These are phyloP conservation scores for Eilema depressum DNA, from an alignment of 2,888 invertebrate species.

Conservation along the genomic window DNA sequence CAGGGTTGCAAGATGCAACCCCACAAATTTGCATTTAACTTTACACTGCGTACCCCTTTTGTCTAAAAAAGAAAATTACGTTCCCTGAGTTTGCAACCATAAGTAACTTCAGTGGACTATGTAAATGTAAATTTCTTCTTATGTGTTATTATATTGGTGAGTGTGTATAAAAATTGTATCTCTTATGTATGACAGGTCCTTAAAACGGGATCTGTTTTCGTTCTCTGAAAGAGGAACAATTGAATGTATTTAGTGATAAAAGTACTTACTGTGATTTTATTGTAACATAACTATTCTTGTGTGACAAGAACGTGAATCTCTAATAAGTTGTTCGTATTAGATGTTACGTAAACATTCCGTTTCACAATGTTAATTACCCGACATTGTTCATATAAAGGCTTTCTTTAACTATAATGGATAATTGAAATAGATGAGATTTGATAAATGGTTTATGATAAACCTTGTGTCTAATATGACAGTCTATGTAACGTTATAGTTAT, in stretches of 20 bases:
- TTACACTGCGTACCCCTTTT: neutral
- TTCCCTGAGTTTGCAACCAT: neutral
- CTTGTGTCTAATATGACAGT: conserved; percentile 38
- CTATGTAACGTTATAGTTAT: conserved; percentile 44
- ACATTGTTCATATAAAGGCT: conserved; percentile 15
- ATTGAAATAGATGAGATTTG: conserved; percentile 62
- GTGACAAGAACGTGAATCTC: conserved; percentile 71
- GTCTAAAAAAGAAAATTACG: neutral
- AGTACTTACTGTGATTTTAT: conserved; percentile 83
- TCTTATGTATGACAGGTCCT: conserved; percentile 26
- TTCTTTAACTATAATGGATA: conserved; percentile 41
- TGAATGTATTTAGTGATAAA: conserved; percentile 75
- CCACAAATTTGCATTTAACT: neutral
- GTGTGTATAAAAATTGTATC: conserved; percentile 34
- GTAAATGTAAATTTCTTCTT: conserved; percentile 11
- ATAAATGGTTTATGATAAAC: conserved; percentile 49
- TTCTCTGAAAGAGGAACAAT: conserved; percentile 65
- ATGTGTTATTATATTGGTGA: conserved; percentile 22
- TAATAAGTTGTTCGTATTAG: conserved; percentile 58
- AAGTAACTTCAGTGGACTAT: neutral
- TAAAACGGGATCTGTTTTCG: conserved; percentile 24
- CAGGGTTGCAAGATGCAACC: neutral
- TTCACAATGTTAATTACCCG: neutral
- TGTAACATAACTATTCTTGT: conserved; percentile 78
- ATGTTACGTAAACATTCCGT: conserved; percentile 47